Evolutionary conservation across 2,888 invertebrate species (phyloP).

Genomic region (Halictus quadricinctus): DNA sequence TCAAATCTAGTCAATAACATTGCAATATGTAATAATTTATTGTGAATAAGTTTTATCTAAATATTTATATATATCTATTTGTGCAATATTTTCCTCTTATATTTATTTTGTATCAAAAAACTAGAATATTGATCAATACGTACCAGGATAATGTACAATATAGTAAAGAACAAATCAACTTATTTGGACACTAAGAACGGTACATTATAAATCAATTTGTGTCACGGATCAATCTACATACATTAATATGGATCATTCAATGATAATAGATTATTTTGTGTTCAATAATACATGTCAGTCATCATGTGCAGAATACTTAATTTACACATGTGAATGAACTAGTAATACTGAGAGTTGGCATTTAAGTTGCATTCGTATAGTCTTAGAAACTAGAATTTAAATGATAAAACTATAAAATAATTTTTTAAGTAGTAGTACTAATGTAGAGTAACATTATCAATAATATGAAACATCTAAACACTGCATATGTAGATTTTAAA

Average conservation of each 20-base stretch:
- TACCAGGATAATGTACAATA: not conserved
- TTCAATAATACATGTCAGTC: not conserved
- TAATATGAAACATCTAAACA: not conserved
- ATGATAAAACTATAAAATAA: not conserved
- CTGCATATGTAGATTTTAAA: not conserved
- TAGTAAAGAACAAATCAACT: not conserved
- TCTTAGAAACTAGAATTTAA: too few relatives aligned
- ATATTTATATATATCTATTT: slow-evolving; percentile 38
- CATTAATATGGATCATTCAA: not conserved
- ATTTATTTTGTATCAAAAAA: slow-evolving; percentile 71
- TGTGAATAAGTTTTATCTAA: slow-evolving; percentile 17
- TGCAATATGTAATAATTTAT: slow-evolving; percentile 47
- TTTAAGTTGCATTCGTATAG: not conserved
- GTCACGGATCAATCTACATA: not conserved
- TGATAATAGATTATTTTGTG: not conserved
- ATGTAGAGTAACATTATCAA: not conserved
- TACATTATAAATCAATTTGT: not conserved
- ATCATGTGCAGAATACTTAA: not conserved
- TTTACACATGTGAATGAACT: not conserved
- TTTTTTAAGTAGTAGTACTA: not conserved
- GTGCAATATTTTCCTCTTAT: slow-evolving; percentile 22
- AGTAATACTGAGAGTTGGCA: not conserved
- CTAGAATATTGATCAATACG: slow-evolving; percentile 70
- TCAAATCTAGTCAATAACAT: slow-evolving; percentile 73
- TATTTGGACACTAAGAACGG: not conserved